These are phyloP conservation scores for Drosophila tripunctata DNA, from an alignment of 2,888 invertebrate species.

Conservation along the genomic window DNA sequence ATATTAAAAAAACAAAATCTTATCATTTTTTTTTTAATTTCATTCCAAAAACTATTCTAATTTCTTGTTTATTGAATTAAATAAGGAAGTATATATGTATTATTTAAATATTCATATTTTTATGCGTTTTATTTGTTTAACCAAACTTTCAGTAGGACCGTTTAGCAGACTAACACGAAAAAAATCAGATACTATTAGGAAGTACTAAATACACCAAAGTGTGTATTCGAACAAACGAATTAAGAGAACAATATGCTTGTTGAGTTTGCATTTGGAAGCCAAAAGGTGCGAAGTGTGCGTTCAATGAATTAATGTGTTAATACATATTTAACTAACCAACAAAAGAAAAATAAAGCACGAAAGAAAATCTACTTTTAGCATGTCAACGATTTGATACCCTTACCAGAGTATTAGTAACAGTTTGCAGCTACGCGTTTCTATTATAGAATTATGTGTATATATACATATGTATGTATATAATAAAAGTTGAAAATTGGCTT, in stretches of 20 bases:
- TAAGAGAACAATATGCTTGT: conserved; percentile 1
- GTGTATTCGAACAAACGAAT: no score
- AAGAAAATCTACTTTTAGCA: no score
- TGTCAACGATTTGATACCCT: no score
- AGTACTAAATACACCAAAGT: neutral
- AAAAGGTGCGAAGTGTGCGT: conserved; percentile 31
- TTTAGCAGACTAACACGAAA: conserved; percentile 2
- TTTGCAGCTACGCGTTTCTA: no score
- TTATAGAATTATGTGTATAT: no score
- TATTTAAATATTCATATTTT: neutral
- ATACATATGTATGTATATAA: no score
- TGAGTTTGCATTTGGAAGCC: conserved; percentile 17
- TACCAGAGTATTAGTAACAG: no score
- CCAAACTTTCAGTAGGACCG: conserved; percentile 1
- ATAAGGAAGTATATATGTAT: neutral
- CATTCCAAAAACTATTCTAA: no score
- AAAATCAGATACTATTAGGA: neutral
- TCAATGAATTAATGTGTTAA: conserved; percentile 45
- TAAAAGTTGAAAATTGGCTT: no score
- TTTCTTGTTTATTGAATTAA: neutral
- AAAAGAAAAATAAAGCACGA: conserved; percentile 21
- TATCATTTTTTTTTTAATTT: no score
- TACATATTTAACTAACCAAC: conserved; percentile 40
- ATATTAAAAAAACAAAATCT: no score
- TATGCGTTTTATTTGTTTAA: neutral